phyloP scores from a whole-genome alignment of 2,888 invertebrate genomes.

The Acrobasis consociella region DNA sequence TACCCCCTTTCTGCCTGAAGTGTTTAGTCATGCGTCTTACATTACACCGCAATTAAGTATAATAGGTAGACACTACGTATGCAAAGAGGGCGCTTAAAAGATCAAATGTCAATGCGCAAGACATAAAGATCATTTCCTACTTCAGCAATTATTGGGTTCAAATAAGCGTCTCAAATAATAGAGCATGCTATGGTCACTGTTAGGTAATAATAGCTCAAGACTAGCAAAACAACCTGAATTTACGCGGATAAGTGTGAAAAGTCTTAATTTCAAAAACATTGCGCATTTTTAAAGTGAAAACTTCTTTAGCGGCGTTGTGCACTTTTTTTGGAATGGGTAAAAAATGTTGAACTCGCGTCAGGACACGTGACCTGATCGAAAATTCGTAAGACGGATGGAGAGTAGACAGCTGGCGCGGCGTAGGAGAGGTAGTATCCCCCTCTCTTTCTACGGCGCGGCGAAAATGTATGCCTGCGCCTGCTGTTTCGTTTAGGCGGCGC shows the following conservation, averaged over 20 bases:
- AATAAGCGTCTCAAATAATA: not conserved
- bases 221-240: not conserved
- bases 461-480: too few species aligned
- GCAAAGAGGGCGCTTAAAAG: constrained; percentile 6
- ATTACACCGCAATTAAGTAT: not conserved
- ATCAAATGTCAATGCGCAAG: constrained; percentile 5
- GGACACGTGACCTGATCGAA: too few species aligned
- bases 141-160: constrained; percentile 5
- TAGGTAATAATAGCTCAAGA: not conserved
- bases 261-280: not conserved
- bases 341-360: too few species aligned
- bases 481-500: too few species aligned
- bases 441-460: too few species aligned
- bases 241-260: not conserved
- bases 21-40: not conserved
- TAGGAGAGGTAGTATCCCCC: too few species aligned
- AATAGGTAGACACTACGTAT: constrained; percentile 2
- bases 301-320: too few species aligned
- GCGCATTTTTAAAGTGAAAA: too few species aligned
- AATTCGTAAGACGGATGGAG: too few species aligned
- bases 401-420: too few species aligned
- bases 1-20: too few species aligned
- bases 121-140: constrained; percentile 9
- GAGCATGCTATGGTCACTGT: not conserved
- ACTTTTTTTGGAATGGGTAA: too few species aligned